Evolutionary conservation across 2,888 invertebrate genomes (phyloP), one percentile per base, ranked within the genome.

Genomic region (Dynastes tityus): DNA sequence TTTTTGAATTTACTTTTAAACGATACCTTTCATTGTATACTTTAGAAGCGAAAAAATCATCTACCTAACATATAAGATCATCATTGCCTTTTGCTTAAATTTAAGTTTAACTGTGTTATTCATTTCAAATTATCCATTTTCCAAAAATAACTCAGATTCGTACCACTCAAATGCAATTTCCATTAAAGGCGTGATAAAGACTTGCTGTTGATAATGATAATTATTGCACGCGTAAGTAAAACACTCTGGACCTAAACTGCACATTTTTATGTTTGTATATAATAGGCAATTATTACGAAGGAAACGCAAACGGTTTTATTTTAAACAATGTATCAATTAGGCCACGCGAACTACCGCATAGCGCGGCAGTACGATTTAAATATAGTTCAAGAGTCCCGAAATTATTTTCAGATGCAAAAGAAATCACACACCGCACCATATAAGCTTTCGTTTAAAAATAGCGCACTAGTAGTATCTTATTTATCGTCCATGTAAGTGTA

Each of bases 391-490:
- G 73, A 53, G 73, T 73, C 51, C 51, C 53, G 55, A 68, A 64
- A 58, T 49, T 78, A 78, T 71, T 71, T 73, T 64, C 55, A 51
- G 63, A 37, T 2, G 61, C 27, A 74, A 27, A 32, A 64, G 78
- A 65, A 78, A 78, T 73, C 63, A 71, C 71, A 71, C 64, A 73
- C 71, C 78, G 78, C 71, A 61, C 76, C 78, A 73, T 78, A 75
- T 75, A 70, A 40, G 81, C 51, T 75, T 74, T 51, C 71, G 71
- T 78, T 61, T 79, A 78, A 80, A 79, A 80, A 80, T 80, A 80
- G 76, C 76, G 32, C 77, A 51, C 78, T 65, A 55, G 45, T 61
- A 51, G 76, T 76, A 73, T 74, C 45, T 53, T 16, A 73, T 58
- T 58, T 45, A 73, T 61, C 73, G 16, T 58, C 55, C 22, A 45